Evolutionary conservation across 1,140 invertebrate species (phyloP).

Genomic region (Teleopsis dalmanni): DNA sequence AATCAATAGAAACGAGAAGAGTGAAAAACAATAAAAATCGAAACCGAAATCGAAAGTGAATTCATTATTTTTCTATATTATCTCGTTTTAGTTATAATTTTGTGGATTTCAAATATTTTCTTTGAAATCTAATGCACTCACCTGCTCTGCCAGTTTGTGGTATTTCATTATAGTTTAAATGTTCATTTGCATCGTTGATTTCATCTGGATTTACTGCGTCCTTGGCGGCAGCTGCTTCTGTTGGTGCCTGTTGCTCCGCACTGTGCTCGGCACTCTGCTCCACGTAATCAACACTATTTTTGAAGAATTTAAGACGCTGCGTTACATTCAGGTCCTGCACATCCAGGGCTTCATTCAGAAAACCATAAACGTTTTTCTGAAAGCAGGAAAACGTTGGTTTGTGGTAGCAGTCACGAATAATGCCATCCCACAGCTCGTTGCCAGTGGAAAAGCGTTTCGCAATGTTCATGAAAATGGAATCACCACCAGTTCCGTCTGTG

Average conservation of each 20-base stretch:
- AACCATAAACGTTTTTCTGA: conserved; percentile 65
- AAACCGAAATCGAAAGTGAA: background rate
- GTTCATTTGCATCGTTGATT: background rate
- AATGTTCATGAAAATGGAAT: conserved; percentile 29
- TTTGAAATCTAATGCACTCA: background rate
- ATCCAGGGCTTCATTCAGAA: conserved; percentile 57
- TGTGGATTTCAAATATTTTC: no score
- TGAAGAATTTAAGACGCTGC: conserved; percentile 60
- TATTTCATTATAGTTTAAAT: background rate
- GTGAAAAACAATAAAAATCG: background rate
- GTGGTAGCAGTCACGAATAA: conserved; percentile 60
- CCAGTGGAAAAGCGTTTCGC: conserved; percentile 48
- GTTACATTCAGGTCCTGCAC: conserved; percentile 59
- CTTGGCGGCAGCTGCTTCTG: conserved; percentile 17
- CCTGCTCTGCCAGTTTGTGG: background rate
- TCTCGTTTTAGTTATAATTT: background rate
- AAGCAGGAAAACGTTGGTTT: conserved; percentile 62
- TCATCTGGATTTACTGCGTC: background rate
- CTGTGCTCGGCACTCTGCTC: conserved; percentile 40
- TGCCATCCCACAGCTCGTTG: conserved; percentile 61
- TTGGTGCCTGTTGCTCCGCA: conserved; percentile 30
- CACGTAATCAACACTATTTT: conserved; percentile 56
- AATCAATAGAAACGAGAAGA: no score
- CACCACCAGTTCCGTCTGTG: conserved; percentile 1
- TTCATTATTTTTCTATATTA: background rate